A percentile compares a stretch with the other conserved stretches of the same genome.
These are phyloP conservation scores for Arothron firmamentum DNA, from an alignment of 2,113 vertebrate species.

Conservation along the genomic window DNA sequence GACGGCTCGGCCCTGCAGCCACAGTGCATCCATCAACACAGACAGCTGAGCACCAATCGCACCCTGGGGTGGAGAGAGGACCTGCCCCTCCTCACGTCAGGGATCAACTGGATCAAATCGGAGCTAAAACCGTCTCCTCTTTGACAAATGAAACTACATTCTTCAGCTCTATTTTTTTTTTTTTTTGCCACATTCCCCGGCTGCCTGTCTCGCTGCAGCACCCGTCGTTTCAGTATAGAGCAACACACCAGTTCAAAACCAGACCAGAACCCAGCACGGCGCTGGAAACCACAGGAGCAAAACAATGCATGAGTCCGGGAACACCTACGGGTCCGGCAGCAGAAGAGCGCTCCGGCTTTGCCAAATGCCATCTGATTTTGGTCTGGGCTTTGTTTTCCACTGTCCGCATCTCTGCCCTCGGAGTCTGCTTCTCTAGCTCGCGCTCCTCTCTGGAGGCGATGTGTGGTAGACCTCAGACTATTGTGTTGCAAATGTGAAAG, in stretches of 20 bases:
- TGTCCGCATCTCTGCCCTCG: background rate
- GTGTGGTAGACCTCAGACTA: conserved; percentile 67
- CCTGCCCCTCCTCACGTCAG: conserved; percentile 13
- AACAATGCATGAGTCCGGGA: conserved; percentile 52
- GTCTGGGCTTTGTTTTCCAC: conserved; percentile 3
- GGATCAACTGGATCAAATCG: background rate
- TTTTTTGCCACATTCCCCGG: conserved; percentile 50
- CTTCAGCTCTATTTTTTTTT: conserved; percentile 23
- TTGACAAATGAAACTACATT: conserved; percentile 43
- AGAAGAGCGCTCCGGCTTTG: conserved; percentile 29
- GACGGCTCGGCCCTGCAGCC: conserved; percentile 51
- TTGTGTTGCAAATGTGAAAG: conserved; percentile 65
- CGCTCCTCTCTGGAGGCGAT: conserved; percentile 44
- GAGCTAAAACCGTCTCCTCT: conserved; percentile 40
- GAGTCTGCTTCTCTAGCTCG: conserved; percentile 33
- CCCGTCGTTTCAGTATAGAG: conserved; percentile 45
- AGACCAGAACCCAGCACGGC: conserved; percentile 47
- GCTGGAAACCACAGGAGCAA: conserved; percentile 40
- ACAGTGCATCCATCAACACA: conserved; percentile 58
- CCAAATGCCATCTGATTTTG: conserved; percentile 23
- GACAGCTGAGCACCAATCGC: conserved; percentile 59
- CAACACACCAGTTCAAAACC: conserved; percentile 42
- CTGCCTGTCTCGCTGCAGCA: conserved; percentile 38
- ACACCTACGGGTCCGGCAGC: conserved; percentile 47
- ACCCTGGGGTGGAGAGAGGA: conserved; percentile 50